Base-by-base conservation (phyloP, 2,888 invertebrate species). In the Drosophila lutescens region DNA sequence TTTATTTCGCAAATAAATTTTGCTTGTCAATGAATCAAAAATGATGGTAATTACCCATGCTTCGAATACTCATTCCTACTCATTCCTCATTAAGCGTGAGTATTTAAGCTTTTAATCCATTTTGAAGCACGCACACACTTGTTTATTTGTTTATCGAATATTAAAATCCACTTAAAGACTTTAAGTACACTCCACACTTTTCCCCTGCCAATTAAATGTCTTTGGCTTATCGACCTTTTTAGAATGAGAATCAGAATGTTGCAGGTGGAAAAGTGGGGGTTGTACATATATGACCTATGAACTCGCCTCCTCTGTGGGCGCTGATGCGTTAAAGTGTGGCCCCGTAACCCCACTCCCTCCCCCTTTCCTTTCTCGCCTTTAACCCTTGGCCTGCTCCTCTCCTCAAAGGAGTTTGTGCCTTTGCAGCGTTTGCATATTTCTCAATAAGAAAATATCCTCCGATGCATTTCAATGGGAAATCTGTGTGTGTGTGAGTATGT, bases 391-490 rank as follows among this genome's bases (percentile, higher is more conserved):
- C 15, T 46, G 46, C 26, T 15, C 26, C 17, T 1, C 34, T 15
- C 26, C 34, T 15, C 26, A 46, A 46, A 46, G 47, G 17, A 47
- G 36, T 23, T 47, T 47, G 26, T 49, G 55, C 65, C 32, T 60
- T 53, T 54, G 81, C 78, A 53, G 20, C 56, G 67, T 79, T 66
- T 84, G 84, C 80, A 84, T 80, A 80, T 80, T 70, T 80, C 73
- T 53, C 78, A 78, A 71, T 84, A 70, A 67, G 58, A 77, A 66
- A 68, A 72, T 75, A 75, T 55, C 47, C 62, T 62, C 43, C 57
- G 61, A 46, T 66, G 67, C 60, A 57, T 56, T 61, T 44, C 62
- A 71, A 49, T 54, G 57, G 62, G 51, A 47, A 53, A 71, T 62
- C 53, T 12, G 67, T 50, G 54, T 20, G 5, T 13, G 10, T n/a